A percentile compares a stretch with the other conserved stretches of the same genome.
These are phyloP conservation scores for Chrysogorgia sp. DNA, from an alignment of 92 coral and sea anemone genomes.

Conservation along the genomic window DNA sequence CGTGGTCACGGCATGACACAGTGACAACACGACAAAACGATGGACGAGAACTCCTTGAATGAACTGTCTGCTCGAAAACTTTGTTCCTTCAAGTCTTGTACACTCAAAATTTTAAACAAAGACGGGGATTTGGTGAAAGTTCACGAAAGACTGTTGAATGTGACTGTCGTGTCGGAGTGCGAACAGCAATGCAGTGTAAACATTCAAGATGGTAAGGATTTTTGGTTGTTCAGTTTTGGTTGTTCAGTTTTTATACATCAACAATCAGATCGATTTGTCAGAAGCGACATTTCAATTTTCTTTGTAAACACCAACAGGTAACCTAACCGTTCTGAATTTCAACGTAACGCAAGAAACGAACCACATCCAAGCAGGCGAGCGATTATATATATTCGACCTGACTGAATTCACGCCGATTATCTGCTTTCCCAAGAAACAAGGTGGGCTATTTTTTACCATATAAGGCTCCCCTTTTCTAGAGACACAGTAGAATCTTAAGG, in stretches of 20 bases:
- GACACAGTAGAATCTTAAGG: not conserved
- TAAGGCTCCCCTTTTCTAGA: not conserved
- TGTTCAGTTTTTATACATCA: too few relatives aligned
- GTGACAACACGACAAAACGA: not conserved
- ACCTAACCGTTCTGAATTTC: constrained; percentile 71
- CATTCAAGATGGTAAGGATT: constrained; percentile 38
- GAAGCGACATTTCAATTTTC: too few relatives aligned
- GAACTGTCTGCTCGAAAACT: constrained; percentile 27
- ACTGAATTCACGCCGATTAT: constrained; percentile 33
- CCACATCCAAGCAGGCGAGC: constrained; percentile 85
- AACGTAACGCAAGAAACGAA: constrained; percentile 71
- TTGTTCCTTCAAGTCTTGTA: constrained; percentile 34
- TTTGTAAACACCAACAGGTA: constrained; percentile 52
- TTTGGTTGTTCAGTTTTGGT: too few relatives aligned
- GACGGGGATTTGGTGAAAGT: constrained; percentile 29
- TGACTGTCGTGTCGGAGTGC: constrained; percentile 15
- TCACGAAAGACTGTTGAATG: constrained; percentile 23
- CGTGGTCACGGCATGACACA: constrained; percentile 11
- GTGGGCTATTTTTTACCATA: constrained; percentile 1
- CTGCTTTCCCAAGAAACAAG: constrained; percentile 41
- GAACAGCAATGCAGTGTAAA: constrained; percentile 15
- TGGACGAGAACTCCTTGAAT: constrained; percentile 42
- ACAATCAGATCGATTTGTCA: too few relatives aligned
- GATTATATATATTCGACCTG: constrained; percentile 65
- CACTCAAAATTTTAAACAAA: constrained; percentile 34